Conservation (phyloP, 1,140 invertebrate species). For the Cyphomyrmex costatus region DNA sequence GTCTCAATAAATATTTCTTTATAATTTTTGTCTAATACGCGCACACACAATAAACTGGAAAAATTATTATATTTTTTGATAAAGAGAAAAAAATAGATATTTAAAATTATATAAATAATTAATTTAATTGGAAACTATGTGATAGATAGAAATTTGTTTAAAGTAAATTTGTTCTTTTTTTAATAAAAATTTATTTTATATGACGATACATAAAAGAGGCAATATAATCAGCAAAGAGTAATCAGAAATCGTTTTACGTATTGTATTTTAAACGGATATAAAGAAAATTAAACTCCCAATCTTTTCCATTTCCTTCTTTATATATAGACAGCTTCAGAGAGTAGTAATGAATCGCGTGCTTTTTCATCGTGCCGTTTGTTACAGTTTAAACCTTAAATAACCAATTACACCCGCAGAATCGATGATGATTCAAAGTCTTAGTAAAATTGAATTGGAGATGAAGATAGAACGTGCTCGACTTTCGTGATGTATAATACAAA, state of each 20-base stretch:
- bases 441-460: constrained; percentile 49
- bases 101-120: constrained; percentile 2
- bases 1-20: background rate
- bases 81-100: background rate
- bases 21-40: background rate
- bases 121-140: background rate
- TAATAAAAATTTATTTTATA: background rate
- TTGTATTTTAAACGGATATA: constrained; percentile 6
- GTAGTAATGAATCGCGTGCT: constrained; percentile 19
- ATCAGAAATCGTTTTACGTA: background rate
- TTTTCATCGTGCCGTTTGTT: constrained; percentile 37
- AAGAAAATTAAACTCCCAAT: constrained; percentile 3
- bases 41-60: background rate
- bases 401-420: constrained; percentile 32
- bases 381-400: constrained; percentile 54
- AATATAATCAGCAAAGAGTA: too few relatives aligned
- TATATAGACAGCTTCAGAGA: constrained; percentile 1
- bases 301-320: constrained; percentile 29
- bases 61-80: background rate
- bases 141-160: background rate
- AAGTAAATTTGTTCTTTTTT: background rate
- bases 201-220: background rate
- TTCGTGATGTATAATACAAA: background rate
- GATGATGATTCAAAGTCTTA: constrained; percentile 56
- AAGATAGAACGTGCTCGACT: constrained; percentile 38